A percentile compares a stretch with the other conserved stretches of the same genome.
Evolutionary conservation across 2,113 vertebrate species (phyloP).

Genomic region (Austrofundulus limnaeus): DNA sequence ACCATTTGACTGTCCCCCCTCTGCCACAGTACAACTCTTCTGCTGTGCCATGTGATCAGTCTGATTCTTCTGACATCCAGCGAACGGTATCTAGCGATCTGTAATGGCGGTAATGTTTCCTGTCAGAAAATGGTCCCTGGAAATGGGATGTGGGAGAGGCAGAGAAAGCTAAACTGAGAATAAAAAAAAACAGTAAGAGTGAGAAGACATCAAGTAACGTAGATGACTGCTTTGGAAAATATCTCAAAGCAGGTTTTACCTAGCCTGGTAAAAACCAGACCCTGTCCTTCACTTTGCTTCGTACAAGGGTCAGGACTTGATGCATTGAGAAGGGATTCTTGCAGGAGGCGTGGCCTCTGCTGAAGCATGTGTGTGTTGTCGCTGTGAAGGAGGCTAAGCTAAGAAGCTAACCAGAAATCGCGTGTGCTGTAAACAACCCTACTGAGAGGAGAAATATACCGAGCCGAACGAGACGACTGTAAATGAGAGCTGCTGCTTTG

Average conservation of each 20-base stretch:
- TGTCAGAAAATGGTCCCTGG: constrained; percentile 63
- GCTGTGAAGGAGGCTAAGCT: no score
- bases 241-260: constrained; percentile 45
- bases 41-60: constrained; percentile 68
- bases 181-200: constrained; percentile 39
- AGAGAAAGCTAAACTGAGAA: constrained; percentile 47
- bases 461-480: no score
- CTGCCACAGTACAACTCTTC: constrained; percentile 63
- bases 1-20: constrained; percentile 72
- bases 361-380: no score
- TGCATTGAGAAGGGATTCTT: no score
- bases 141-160: constrained; percentile 38
- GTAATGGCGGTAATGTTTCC: constrained; percentile 74
- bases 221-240: constrained; percentile 51
- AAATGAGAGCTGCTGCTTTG: no score
- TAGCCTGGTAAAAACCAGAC: no score
- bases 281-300: no score
- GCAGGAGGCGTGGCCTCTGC: no score
- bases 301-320: no score
- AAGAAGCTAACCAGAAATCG: no score
- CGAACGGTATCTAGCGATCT: constrained; percentile 66
- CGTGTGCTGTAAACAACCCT: no score
- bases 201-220: constrained; percentile 35
- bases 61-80: constrained; percentile 72
- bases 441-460: no score